These are phyloP conservation scores for Asarcornis scutulata DNA, from an alignment of 2,113 vertebrate species.

Conservation along the genomic window DNA sequence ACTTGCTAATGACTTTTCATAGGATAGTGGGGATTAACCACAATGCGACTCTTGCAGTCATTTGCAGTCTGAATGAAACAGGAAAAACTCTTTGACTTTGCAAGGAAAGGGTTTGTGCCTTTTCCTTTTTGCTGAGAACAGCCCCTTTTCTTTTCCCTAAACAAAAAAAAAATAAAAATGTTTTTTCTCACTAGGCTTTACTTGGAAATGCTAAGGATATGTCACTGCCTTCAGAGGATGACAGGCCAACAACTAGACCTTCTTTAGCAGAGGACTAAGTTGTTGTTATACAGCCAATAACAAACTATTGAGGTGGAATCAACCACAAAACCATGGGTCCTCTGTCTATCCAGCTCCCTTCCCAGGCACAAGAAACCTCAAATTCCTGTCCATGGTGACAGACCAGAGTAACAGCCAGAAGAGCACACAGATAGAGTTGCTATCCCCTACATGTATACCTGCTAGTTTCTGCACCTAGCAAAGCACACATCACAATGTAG, in stretches of 20 bases:
- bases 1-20: slow-evolving; percentile 37
- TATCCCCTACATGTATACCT: not conserved
- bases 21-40: slow-evolving; percentile 14
- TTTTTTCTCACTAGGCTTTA: slow-evolving; percentile 6
- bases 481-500: not conserved
- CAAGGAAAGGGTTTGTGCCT: slow-evolving; percentile 17
- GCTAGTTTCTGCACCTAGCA: not conserved
- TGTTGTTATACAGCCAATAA: slow-evolving; percentile 62
- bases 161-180: slow-evolving; percentile 20
- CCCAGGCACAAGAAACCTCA: slow-evolving; percentile 17
- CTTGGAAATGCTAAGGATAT: slow-evolving; percentile 48
- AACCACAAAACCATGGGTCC: not conserved
- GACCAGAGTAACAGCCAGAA: not conserved
- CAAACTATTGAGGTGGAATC: slow-evolving; percentile 57
- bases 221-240: slow-evolving; percentile 41
- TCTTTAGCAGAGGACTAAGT: slow-evolving; percentile 25
- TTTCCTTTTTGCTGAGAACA: slow-evolving; percentile 8
- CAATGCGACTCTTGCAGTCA: slow-evolving; percentile 36
- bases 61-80: slow-evolving; percentile 43
- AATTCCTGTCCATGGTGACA: not conserved
- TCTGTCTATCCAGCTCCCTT: slow-evolving; percentile 54
- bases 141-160: slow-evolving; percentile 7
- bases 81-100: slow-evolving; percentile 55
- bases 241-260: slow-evolving; percentile 57
- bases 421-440: not conserved